phyloP scores from a whole-genome alignment of 2,797 vertebrate genomes.

The Smutsia temminckii region DNA sequence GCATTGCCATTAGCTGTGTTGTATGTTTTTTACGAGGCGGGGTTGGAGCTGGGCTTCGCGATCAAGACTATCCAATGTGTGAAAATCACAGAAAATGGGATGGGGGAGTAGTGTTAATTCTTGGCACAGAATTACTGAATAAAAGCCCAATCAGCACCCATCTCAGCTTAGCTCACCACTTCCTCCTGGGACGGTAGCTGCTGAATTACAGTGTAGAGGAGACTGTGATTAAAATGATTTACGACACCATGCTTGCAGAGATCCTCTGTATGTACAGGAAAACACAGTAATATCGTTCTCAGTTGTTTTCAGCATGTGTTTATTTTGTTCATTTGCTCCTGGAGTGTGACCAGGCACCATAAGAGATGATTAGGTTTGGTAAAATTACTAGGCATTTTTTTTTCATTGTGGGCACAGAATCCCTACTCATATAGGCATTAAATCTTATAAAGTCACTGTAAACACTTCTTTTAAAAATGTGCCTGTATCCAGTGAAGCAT shows the following conservation, averaged over 20 bases:
- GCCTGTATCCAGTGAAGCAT: not conserved
- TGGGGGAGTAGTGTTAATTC: accelerated
- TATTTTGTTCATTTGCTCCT: not conserved
- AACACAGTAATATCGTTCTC: not conserved
- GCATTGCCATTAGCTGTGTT: not conserved
- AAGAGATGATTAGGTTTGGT: not conserved
- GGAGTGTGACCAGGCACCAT: no score
- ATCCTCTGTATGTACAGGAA: not conserved
- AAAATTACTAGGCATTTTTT: not conserved
- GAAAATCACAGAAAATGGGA: not conserved
- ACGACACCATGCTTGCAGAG: not conserved
- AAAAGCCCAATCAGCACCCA: not conserved
- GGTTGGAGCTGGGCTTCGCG: not conserved
- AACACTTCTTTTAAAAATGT: not conserved
- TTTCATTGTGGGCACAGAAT: not conserved
- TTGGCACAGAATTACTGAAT: not conserved
- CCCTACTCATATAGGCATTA: not conserved
- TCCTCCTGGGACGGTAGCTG: not conserved
- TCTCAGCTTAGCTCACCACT: not conserved
- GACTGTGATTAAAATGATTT: not conserved
- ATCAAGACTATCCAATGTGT: no score
- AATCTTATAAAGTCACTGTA: not conserved
- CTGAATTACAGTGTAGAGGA: not conserved
- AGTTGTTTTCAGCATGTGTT: not conserved
- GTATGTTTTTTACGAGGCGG: not conserved